These are phyloP conservation scores for Prunella strophiata DNA, from an alignment of 2,797 vertebrate species.

Conservation along the genomic window DNA sequence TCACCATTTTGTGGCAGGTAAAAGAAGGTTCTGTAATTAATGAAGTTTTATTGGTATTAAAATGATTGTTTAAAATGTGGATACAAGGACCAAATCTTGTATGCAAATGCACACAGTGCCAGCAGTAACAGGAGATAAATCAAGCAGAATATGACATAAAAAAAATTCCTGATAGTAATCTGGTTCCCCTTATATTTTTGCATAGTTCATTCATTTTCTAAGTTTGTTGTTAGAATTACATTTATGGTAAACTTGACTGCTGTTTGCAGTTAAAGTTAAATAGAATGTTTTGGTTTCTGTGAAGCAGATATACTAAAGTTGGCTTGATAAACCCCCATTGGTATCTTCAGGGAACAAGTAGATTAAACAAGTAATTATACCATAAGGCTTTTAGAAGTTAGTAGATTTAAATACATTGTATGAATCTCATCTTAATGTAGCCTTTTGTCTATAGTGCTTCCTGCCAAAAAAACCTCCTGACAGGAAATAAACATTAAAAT, in stretches of 20 bases:
- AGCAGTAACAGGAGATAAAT: not conserved
- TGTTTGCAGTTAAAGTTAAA: not conserved
- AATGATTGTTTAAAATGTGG: not conserved
- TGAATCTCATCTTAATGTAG: constrained; percentile 76
- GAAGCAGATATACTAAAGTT: constrained; percentile 61
- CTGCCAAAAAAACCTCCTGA: constrained; percentile 81
- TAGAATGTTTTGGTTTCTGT: constrained; percentile 42
- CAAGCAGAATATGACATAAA: not conserved
- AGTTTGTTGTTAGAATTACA: not conserved
- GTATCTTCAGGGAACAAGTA: constrained; percentile 77
- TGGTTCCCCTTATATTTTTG: not conserved
- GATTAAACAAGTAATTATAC: constrained; percentile 82
- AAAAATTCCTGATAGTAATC: not conserved
- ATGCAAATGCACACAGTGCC: not conserved
- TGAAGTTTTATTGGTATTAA: not conserved
- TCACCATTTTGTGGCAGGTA: not conserved
- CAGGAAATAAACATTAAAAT: constrained; percentile 92
- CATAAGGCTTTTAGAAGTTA: constrained; percentile 79
- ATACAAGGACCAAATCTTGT: not conserved
- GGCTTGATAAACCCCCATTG: constrained; percentile 56
- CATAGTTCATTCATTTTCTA: not conserved
- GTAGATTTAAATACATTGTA: constrained; percentile 78
- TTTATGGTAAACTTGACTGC: not conserved
- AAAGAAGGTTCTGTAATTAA: not conserved
- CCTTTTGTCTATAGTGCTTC: constrained; percentile 76